Base-by-base conservation (phyloP, 1,140 invertebrate species). In the Caenorhabditis remanei region DNA sequence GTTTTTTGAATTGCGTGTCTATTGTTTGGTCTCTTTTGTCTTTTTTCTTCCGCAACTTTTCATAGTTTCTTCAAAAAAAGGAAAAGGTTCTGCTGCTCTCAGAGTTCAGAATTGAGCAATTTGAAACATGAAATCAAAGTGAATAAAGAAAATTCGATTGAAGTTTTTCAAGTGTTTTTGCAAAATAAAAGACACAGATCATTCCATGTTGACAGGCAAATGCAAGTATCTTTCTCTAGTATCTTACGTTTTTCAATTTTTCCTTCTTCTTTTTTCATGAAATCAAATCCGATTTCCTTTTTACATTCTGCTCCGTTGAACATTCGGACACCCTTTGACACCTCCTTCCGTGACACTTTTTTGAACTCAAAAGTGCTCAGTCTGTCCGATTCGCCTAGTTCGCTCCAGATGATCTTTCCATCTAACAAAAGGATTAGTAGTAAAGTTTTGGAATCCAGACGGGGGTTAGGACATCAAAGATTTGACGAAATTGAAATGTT, bases 261-360 rank as follows among this genome's bases (percentile, higher is more conserved):
- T n/a, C 9, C n/a, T n/a, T 9, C 58, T 71, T 71, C 41, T 46
- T 19, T 71, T 46, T 79, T 24, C 9, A 4, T 46, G 8, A n/a
- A 65, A 46, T 79, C 46, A 79, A 79, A 79, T 50, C n/a, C 71
- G 71, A 50, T 79, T 79, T 79, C 71, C 21, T 13, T 24, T 79
- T 53, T 71, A 46, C 21, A 71, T 79, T 79, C 43, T 79, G 71
- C 71, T 79, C 19, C 71, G 71, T 32, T 32, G 71, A 79, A 46
- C 71, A 79, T 79, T 79, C 40, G 43, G 19, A 50, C 46, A 50
- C 46, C 71, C 46, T 50, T 79, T 48, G 71, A 79, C 71, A n/a
- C 71, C 71, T 79, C 71, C 46, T 79, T 50, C 71, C 46, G 46
- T 50, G 5, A 43, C 41, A 9, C 46, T 79, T 50, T 79, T 79